phyloP scores from a whole-genome alignment of 1,140 invertebrate species.

The Caerostris extrusa region DNA sequence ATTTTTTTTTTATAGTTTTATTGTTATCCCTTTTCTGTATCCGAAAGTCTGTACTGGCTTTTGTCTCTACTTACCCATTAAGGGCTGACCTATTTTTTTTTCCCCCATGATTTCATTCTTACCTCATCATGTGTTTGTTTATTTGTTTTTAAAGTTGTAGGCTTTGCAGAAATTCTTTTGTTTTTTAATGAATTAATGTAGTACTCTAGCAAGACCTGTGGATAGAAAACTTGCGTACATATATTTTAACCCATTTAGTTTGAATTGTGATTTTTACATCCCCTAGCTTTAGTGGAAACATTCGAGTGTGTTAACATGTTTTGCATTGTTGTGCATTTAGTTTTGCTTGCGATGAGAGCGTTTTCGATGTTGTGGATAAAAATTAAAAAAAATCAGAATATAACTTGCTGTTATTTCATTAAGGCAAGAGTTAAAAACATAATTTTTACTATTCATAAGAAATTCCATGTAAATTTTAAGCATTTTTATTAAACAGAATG shows the following conservation, averaged over 20 bases:
- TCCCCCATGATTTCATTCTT: constrained; percentile 5
- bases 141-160: neutral
- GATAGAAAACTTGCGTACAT: neutral
- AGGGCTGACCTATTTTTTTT: neutral
- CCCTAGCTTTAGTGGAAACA: too few relatives aligned
- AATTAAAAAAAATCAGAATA: too few relatives aligned
- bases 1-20: constrained; percentile 40
- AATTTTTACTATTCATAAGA: too few relatives aligned
- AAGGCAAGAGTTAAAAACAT: too few relatives aligned
- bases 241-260: neutral
- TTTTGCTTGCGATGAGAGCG: too few relatives aligned
- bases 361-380: too few relatives aligned
- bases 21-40: constrained; percentile 36
- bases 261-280: too few relatives aligned
- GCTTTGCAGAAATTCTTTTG: neutral
- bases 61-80: constrained; percentile 51
- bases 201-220: neutral
- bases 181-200: neutral
- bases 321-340: too few relatives aligned
- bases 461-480: too few relatives aligned
- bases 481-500: too few relatives aligned
- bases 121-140: neutral
- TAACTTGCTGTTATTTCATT: too few relatives aligned
- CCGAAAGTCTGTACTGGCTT: constrained; percentile 27
- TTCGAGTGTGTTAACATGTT: too few relatives aligned